A percentile compares a stretch with the other conserved stretches of the same genome.
Evolutionary conservation across 2,797 vertebrate genomes (phyloP).

Genomic region (Protonibea diacanthus): DNA sequence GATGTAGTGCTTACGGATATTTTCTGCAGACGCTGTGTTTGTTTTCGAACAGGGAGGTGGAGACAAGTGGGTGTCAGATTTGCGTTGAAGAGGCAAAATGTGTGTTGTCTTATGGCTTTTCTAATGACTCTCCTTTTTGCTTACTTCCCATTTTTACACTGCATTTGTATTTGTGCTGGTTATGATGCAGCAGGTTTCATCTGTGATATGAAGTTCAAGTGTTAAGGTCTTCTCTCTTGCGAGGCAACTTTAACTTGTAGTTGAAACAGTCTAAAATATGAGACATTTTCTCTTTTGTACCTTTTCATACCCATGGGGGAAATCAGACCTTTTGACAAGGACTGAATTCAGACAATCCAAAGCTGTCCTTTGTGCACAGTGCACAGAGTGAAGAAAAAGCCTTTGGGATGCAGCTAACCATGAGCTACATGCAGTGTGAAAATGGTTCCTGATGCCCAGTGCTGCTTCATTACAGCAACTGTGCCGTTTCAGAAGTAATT

Average conservation of each 20-base stretch:
- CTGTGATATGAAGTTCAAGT: background rate
- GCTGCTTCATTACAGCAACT: constrained; percentile 39
- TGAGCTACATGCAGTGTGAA: constrained; percentile 35
- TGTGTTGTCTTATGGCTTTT: constrained; percentile 4
- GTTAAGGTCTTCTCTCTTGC: background rate
- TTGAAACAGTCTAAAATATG: background rate
- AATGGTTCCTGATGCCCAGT: constrained; percentile 19
- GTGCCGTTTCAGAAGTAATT: constrained; percentile 47
- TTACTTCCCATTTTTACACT: background rate
- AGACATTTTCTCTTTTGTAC: background rate
- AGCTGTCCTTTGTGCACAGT: background rate
- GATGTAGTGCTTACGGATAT: background rate
- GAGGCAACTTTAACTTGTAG: background rate
- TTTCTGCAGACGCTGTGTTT: background rate
- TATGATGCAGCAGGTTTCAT: background rate
- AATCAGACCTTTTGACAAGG: background rate
- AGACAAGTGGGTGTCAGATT: background rate
- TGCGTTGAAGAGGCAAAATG: background rate
- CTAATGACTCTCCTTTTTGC: background rate
- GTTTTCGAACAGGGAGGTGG: background rate
- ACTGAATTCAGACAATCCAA: background rate
- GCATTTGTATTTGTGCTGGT: background rate
- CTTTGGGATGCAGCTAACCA: constrained; percentile 22
- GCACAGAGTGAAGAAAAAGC: background rate
- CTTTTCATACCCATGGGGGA: background rate